phyloP scores from a whole-genome alignment of 2,888 invertebrate genomes.

The Amphiduros pacificus region DNA sequence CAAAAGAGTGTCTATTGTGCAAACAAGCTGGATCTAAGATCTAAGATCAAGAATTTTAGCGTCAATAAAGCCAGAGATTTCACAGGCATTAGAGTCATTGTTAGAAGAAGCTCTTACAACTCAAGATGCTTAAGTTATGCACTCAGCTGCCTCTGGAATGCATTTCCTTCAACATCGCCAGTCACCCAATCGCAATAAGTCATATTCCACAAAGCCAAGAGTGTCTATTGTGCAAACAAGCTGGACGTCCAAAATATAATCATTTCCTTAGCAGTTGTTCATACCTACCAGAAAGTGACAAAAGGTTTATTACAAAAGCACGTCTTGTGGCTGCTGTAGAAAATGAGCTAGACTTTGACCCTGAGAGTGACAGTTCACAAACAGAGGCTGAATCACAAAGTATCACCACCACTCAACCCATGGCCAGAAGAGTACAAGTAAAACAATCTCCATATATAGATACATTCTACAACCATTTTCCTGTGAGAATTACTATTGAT shows the following conservation, averaged over 20 bases:
- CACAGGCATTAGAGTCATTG: no score
- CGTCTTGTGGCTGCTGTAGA: slow-evolving; percentile 10
- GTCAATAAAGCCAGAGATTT: no score
- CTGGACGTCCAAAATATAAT: slow-evolving; percentile 7
- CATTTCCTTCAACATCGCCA: no score
- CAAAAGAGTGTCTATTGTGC: slow-evolving; percentile 27
- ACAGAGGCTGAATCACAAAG: neutral
- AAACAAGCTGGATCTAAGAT: no score
- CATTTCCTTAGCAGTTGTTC: slow-evolving; percentile 31
- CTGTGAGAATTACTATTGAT: slow-evolving; percentile 26
- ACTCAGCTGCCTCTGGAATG: no score
- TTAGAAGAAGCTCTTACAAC: no score
- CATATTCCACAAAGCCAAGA: no score
- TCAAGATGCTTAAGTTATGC: no score
- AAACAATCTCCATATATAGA: slow-evolving; percentile 25
- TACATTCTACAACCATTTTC: slow-evolving; percentile 23
- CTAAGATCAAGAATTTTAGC: no score
- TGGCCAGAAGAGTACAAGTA: slow-evolving; percentile 26
- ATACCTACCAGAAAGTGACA: slow-evolving; percentile 28
- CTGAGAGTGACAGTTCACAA: neutral
- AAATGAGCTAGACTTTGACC: slow-evolving; percentile 5
- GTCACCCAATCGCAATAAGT: no score
- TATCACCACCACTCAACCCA: neutral
- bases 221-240: slow-evolving; percentile 33
- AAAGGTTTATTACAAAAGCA: slow-evolving; percentile 22